phyloP scores from a whole-genome alignment of 1,140 invertebrate species.

The Trichomalopsis sarcophagae region DNA sequence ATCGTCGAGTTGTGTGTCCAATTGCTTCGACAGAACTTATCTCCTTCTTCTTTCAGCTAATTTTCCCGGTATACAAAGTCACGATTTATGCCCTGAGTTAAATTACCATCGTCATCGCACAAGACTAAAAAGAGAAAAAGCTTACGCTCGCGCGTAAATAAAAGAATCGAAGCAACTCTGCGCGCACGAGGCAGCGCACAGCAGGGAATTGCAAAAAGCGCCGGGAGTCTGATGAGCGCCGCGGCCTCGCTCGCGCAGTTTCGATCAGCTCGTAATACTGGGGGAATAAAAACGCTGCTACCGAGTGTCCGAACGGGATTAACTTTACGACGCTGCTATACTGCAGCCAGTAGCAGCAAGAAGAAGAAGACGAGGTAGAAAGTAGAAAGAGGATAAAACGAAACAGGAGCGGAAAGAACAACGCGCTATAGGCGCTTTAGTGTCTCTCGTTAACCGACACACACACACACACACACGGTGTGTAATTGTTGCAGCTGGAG shows the following conservation, averaged over 20 bases:
- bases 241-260: background rate
- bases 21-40: no score
- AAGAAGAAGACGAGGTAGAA: slow-evolving; percentile 25
- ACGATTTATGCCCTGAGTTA: background rate
- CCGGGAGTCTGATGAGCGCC: slow-evolving; percentile 9
- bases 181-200: background rate
- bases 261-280: slow-evolving; percentile 40
- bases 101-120: background rate
- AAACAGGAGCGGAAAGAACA: background rate
- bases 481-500: background rate
- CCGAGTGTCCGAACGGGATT: slow-evolving; percentile 35
- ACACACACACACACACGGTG: background rate
- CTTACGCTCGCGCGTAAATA: background rate
- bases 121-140: background rate
- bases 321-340: slow-evolving; percentile 35
- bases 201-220: slow-evolving; percentile 15
- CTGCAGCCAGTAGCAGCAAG: background rate
- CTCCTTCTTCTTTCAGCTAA: background rate
- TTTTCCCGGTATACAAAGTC: background rate
- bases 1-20: no score
- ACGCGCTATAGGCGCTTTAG: slow-evolving; percentile 3
- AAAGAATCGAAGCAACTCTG: background rate
- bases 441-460: background rate
- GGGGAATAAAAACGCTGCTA: slow-evolving; percentile 37
- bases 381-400: slow-evolving; percentile 5